phyloP scores from a whole-genome alignment of 2,113 vertebrate genomes.

The Ivindomyrus marchei region DNA sequence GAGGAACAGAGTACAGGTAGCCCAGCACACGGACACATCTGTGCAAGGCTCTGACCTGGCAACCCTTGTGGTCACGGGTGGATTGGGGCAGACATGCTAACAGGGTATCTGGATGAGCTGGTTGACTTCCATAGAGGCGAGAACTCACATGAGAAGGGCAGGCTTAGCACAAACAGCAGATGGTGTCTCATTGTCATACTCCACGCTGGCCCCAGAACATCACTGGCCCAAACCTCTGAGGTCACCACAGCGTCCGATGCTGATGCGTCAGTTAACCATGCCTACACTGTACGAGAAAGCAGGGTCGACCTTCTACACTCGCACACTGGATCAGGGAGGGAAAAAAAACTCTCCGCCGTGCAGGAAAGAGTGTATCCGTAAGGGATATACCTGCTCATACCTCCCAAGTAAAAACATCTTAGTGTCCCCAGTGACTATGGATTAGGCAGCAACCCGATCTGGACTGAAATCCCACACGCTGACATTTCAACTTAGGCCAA shows the following conservation, averaged over 20 bases:
- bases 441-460: not conserved
- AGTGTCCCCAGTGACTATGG: not conserved
- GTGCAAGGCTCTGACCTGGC: not conserved
- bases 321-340: not conserved
- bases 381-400: not conserved
- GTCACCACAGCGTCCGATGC: not conserved
- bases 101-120: not conserved
- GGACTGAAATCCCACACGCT: slow-evolving; percentile 11
- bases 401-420: not conserved
- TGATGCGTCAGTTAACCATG: not conserved
- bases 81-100: not conserved
- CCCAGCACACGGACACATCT: not conserved
- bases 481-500: slow-evolving; percentile 6
- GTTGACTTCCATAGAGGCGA: not conserved
- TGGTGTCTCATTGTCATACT: not conserved
- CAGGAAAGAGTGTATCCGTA: not conserved
- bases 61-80: not conserved
- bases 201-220: not conserved
- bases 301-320: not conserved
- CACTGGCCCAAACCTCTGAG: not conserved
- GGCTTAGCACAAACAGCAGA: not conserved
- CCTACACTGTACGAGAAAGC: not conserved
- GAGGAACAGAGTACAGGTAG: not conserved
- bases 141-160: not conserved
- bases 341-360: not conserved